Percentiles rank a stretch among this genome's conserved stretches.
These are phyloP conservation scores for Nyctereutes procyonoides DNA, from an alignment of 2,113 vertebrate genomes.

Conservation along the genomic window DNA sequence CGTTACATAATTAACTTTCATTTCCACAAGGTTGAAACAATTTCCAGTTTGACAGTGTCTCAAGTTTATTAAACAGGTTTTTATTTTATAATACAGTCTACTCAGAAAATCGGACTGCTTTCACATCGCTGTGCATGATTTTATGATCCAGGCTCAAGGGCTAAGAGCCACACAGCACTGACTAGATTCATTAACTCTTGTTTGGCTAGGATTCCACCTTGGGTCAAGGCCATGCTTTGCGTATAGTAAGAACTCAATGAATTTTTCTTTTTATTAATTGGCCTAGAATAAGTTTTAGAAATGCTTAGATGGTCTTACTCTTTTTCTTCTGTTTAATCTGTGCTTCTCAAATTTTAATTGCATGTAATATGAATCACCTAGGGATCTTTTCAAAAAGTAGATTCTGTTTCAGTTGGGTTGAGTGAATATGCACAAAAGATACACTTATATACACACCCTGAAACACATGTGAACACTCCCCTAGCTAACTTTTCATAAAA, in stretches of 20 bases:
- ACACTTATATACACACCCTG: not conserved
- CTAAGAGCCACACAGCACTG: not conserved
- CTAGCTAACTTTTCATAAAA: not conserved
- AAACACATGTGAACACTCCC: not conserved
- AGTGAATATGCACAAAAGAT: not conserved
- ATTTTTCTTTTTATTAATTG: not conserved
- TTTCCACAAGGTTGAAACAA: not conserved
- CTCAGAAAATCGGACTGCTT: not conserved
- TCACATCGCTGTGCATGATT: not conserved
- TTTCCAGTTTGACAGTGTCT: not conserved
- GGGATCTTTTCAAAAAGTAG: not conserved
- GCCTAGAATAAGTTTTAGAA: not conserved
- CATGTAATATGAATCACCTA: not conserved
- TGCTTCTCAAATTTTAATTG: not conserved
- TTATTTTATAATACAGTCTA: constrained; percentile 45
- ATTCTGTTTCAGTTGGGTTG: not conserved
- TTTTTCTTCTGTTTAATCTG: not conserved
- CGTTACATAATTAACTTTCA: not conserved
- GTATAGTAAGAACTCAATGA: not conserved
- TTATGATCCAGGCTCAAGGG: not conserved
- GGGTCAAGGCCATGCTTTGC: not conserved
- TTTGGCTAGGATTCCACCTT: not conserved
- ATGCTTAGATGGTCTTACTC: not conserved
- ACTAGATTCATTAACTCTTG: not conserved
- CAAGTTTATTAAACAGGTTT: constrained; percentile 38